Evolutionary conservation across 2,888 invertebrate genomes (phyloP).

Genomic region (Mythimna impura): DNA sequence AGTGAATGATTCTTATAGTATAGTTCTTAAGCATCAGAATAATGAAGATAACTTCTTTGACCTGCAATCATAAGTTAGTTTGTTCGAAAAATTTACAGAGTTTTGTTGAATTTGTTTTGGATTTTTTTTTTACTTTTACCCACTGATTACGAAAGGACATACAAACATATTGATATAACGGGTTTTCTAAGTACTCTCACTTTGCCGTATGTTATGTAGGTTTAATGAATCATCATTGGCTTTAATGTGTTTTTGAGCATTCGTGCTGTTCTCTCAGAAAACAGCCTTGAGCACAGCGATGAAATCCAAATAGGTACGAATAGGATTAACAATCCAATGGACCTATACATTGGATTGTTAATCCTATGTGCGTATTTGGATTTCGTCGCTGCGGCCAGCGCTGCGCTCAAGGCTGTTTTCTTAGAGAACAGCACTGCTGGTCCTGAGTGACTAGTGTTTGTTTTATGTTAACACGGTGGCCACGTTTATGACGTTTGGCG

Average conservation of each 20-base stretch:
- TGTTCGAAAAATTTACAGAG: constrained; percentile 22
- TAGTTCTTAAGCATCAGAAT: constrained; percentile 10
- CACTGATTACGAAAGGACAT: constrained; percentile 55
- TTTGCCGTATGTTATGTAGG: constrained; percentile 24
- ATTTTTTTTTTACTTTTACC: constrained; percentile 50
- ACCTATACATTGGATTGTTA: too few species aligned
- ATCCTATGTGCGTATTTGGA: too few species aligned
- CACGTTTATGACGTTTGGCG: too few species aligned
- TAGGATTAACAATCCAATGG: too few species aligned
- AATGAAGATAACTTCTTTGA: background rate
- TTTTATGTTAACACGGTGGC: too few species aligned
- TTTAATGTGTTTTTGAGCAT: constrained; percentile 9
- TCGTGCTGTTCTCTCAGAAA: too few species aligned
- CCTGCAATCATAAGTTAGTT: constrained; percentile 8
- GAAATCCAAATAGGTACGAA: too few species aligned
- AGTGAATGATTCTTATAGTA: background rate
- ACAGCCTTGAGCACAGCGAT: too few species aligned
- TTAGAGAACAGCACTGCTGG: too few species aligned
- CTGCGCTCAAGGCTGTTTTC: too few species aligned
- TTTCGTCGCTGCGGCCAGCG: too few species aligned
- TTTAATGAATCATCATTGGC: constrained; percentile 24
- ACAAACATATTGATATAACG: constrained; percentile 30
- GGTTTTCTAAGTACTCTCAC: constrained; percentile 43
- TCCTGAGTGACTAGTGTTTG: too few species aligned
- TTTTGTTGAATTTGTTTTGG: constrained; percentile 41